Percentiles rank a stretch among this genome's conserved stretches.
Evolutionary conservation across 2,888 invertebrate genomes (phyloP).

Genomic region (Trissolcus japonicus): DNA sequence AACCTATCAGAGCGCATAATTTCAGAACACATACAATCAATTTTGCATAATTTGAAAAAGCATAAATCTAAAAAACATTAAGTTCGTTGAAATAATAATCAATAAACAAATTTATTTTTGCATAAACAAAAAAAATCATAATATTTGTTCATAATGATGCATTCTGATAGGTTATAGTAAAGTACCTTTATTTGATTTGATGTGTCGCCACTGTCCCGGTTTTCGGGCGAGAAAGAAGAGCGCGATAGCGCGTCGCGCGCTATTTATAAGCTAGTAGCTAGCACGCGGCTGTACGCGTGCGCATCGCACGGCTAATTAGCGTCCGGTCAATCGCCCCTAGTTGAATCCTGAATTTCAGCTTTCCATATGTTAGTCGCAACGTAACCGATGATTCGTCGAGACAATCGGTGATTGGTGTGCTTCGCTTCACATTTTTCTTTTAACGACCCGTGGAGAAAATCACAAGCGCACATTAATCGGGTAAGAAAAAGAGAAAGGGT

Average conservation of each 20-base stretch:
- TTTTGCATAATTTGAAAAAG: too few relatives aligned
- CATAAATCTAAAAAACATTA: too few relatives aligned
- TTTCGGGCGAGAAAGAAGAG: conserved; percentile 44
- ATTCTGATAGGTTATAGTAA: too few relatives aligned
- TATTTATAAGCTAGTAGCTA: conserved; percentile 58
- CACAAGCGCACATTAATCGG: conserved; percentile 19
- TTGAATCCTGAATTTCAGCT: conserved; percentile 51
- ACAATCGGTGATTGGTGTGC: conserved; percentile 23
- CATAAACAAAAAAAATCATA: too few relatives aligned
- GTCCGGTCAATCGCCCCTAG: conserved; percentile 53
- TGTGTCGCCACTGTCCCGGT: conserved; percentile 41
- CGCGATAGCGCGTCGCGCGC: conserved; percentile 52
- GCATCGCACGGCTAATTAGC: conserved; percentile 48
- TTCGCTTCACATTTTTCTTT: conserved; percentile 10
- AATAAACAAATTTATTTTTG: too few relatives aligned
- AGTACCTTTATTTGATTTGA: too few relatives aligned
- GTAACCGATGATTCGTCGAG: conserved; percentile 41
- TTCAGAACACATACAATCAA: too few relatives aligned
- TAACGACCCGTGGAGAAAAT: conserved; percentile 18
- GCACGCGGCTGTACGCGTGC: conserved; percentile 42
- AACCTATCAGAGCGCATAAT: too few relatives aligned
- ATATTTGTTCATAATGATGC: too few relatives aligned
- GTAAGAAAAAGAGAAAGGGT: conserved; percentile 6
- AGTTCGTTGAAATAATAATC: too few relatives aligned
- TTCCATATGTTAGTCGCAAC: conserved; percentile 51